Base-by-base conservation (phyloP, 2,797 vertebrate species). In the Tokudaia muenninki region DNA sequence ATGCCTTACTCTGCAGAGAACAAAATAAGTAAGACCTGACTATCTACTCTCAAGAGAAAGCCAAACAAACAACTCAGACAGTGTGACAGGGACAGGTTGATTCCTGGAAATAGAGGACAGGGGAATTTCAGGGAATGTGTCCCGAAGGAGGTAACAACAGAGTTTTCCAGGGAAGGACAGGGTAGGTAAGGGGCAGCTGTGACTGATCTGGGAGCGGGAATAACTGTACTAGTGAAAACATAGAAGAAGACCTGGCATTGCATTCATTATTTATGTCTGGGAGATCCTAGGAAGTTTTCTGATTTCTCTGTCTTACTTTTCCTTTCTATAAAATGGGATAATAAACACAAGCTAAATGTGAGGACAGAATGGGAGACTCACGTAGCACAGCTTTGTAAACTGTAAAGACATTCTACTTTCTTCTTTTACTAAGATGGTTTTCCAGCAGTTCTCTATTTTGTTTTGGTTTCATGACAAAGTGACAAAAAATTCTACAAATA, bases 311-410 rank as follows among this genome's bases (percentile, higher is more conserved):
- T 70, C 72, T 91, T 44, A 13, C 6, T 80, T 82, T 90, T 44
- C 34, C 90, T 75, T 92, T 86, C 57, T 80, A 70, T 13, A 83
- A 94, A 92, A 87, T 91, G 52, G 61, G 29, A 72, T 57, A 89
- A 91, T 72, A 89, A 87, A 92, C 19, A 74, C 10, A 84, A 41
- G 57, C 13, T 24, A 50, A 37, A 84, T 70, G 16, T 87, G 80
- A 94, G 61, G 82, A 87, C 75, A 77, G 59, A 94, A 80, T 50
- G 26, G 65, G 22, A 22, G 90, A 61, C 86, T 75, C 12, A 55
- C 11, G 22, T 22, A 55, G 37, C 67, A 86, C 91, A 1, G 6
- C 34, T 77, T 61, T 37, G 37, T 78, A 81, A 91, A 81, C 41
- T 82, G 50, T 92, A 90, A 94, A 80, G 57, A 86, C 47, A 67